Evolutionary conservation across 2,888 invertebrate genomes (phyloP), one percentile per base, ranked within the genome.

Genomic region (Drosophila robusta): DNA sequence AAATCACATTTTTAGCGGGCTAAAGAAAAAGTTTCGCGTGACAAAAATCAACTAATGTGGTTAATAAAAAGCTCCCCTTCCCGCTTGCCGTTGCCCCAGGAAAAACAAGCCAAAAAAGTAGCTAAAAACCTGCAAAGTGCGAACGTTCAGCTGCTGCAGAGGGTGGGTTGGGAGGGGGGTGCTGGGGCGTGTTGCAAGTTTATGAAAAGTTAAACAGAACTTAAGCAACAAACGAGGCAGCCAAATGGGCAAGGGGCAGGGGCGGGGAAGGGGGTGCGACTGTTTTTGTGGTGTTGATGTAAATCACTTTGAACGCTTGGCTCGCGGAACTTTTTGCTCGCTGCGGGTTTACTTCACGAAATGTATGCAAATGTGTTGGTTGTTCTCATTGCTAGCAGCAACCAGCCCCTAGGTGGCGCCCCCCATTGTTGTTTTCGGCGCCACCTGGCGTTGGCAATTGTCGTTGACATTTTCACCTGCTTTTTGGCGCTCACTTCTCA

Each of bases 41-140:
- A 90, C 89, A 86, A 86, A 83, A 90, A 89, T 86, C 90, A 87
- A 83, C 89, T 90, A 83, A 89, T 79, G 79, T 80, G 78, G 81
- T 79, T 87, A 87, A 86, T 87, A 89, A 87, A 80, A 54, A 64
- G 52, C 32, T 1, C 8, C 36, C 16, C 16, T 14, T 18, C 18
- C 18, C 18, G 18, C 18, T 18, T 18, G 18, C 18, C 18, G 18
- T 18, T 18, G 18, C 18, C 11, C 14, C n/a, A 8, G 51, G 46
- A 55, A 55, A 64, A 50, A 55, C 51, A 67, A 63, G 63, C 4
- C 3, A 56, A 45, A 39, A 32, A 71, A 60, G 57, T 50, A 66
- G 77, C 78, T 50, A 51, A 75, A 67, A 71, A 60, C 51, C 64
- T 46, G 70, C 68, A 62, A 62, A 58, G 70, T 61, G 67, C 38